A percentile compares a stretch with the other conserved stretches of the same genome.
Conservation (phyloP, 1,140 invertebrate genomes). For the Varroa destructor region DNA sequence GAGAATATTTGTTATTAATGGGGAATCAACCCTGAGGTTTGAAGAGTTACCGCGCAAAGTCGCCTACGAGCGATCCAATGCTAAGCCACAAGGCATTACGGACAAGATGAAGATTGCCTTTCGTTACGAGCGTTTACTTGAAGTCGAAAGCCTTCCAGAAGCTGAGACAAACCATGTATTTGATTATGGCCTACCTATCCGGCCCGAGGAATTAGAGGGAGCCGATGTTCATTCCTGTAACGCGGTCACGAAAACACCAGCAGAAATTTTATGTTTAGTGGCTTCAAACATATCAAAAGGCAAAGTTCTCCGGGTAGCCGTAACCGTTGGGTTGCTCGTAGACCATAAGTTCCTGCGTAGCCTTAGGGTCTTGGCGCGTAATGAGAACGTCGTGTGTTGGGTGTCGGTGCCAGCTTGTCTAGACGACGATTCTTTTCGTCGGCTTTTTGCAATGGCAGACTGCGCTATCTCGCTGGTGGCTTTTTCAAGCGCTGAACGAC, state of each 20-base stretch:
- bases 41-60: slow-evolving; percentile 4
- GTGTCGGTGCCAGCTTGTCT: not conserved
- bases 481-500: slow-evolving; percentile 1
- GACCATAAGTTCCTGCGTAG: not conserved
- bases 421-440: not conserved
- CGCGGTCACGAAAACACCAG: not conserved
- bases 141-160: slow-evolving; percentile 10
- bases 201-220: not conserved
- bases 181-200: slow-evolving; percentile 3
- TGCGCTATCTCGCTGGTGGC: not conserved
- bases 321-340: slow-evolving; percentile 17
- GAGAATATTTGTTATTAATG: slow-evolving; percentile 3
- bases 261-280: not conserved
- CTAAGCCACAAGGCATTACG: not conserved
- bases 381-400: slow-evolving; percentile 24
- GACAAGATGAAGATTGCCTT: slow-evolving; percentile 18
- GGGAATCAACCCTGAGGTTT: not conserved
- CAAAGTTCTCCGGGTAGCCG: not conserved
- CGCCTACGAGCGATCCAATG: not conserved
- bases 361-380: not conserved
- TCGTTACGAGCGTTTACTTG: slow-evolving; percentile 10
- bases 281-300: not conserved
- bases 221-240: not conserved
- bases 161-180: not conserved
- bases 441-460: slow-evolving; percentile 15